Evolutionary conservation across 2,113 vertebrate genomes (phyloP), one percentile per base, ranked within the genome.

Genomic region (Formicarius rufipectus): DNA sequence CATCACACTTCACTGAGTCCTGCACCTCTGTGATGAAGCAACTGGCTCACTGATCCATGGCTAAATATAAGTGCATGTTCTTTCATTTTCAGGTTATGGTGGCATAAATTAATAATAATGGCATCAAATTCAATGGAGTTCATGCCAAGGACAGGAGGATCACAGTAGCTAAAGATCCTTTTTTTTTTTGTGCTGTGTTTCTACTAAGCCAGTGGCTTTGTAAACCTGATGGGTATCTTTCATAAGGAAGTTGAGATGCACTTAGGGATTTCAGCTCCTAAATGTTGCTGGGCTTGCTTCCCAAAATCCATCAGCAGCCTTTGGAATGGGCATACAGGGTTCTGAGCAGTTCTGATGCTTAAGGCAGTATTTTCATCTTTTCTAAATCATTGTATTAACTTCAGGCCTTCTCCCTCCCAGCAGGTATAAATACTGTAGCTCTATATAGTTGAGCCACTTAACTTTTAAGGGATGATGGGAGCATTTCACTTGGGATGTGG

Each of bases 231-330:
- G n/a, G 28, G 14, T 52, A 60, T 60, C 17, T 81, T 89, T 64
- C 44, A 18, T 47, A 68, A 84, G 79, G 59, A 84, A 80, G 52
- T 5, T 84, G 55, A 80, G 44, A 84, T 64, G 68, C 31, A 63
- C n/a, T 77, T 71, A 68, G 28, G 33, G 35, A 80, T 89, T 76
- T 91, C 58, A 77, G 31, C 35, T 89, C 62, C 35, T 69, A 53
- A 79, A 47, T 47, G 22, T 66, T 68, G n/a, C 52, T 90, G 91
- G 84, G 72, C 84, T 95, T 79, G 49, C 91, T 94, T 95, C 89
- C 79, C 68, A 37, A 91, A 84, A 42, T 55, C 81, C 78, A 78
- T 80, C 82, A 78, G 52, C 78, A 84, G 84, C 47, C 68, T 83
- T 84, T 82, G 52, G 50, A 91, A 60, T 4, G 52, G 35, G 37